Evolutionary conservation across 2,113 vertebrate species (phyloP).

Genomic region (Bos indicus): DNA sequence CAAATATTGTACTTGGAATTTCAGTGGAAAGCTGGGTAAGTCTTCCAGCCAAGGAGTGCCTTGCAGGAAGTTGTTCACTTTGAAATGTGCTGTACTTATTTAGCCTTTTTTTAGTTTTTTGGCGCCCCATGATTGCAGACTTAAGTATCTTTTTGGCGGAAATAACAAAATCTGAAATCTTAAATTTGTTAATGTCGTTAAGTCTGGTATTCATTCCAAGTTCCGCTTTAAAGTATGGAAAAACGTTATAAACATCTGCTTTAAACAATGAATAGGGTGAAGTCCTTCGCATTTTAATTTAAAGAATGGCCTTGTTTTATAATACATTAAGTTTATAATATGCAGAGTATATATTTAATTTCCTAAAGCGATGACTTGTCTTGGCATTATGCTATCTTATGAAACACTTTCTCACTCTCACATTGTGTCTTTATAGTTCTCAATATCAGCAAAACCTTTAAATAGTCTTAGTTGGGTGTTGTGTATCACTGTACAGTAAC

Average conservation of each 20-base stretch:
- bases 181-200: slow-evolving; percentile 53
- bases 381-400: slow-evolving; percentile 67
- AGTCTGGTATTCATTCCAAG: slow-evolving; percentile 48
- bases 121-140: background rate
- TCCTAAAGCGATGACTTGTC: slow-evolving; percentile 43
- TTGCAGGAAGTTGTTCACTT: background rate
- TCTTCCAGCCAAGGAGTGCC: background rate
- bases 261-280: slow-evolving; percentile 57
- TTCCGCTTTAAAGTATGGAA: slow-evolving; percentile 53
- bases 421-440: slow-evolving; percentile 64
- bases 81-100: background rate
- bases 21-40: background rate
- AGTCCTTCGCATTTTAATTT: slow-evolving; percentile 55
- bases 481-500: slow-evolving; percentile 69
- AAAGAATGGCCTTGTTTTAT: slow-evolving; percentile 52
- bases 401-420: slow-evolving; percentile 70
- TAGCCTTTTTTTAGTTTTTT: background rate
- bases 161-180: slow-evolving; percentile 46
- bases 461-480: slow-evolving; percentile 61
- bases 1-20: background rate
- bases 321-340: slow-evolving; percentile 41
- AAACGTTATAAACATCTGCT: slow-evolving; percentile 61
- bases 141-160: slow-evolving; percentile 28
- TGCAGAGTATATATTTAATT: slow-evolving; percentile 53
- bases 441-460: slow-evolving; percentile 68